Evolutionary conservation across 2,888 invertebrate genomes (phyloP).

Genomic region (Bombylius discolor): DNA sequence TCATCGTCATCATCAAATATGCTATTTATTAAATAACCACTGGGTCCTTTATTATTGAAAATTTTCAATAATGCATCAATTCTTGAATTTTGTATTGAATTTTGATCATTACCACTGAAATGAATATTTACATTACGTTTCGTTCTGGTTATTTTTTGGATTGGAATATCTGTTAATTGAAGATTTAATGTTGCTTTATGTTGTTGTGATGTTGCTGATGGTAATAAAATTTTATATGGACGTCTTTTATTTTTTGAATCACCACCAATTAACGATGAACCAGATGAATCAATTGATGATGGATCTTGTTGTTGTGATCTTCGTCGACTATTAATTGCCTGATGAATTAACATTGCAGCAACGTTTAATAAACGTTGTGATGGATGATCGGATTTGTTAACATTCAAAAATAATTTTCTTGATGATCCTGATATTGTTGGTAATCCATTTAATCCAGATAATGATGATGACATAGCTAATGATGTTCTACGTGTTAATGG

Average conservation of each 20-base stretch:
- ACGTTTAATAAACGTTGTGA: slow-evolving; percentile 12
- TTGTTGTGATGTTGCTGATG: background rate
- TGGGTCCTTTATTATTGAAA: background rate
- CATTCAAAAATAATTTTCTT: slow-evolving; percentile 2
- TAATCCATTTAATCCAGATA: background rate
- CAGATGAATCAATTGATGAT: too few relatives aligned
- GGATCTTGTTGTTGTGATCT: too few relatives aligned
- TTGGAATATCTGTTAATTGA: slow-evolving; percentile 1
- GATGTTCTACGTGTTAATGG: background rate
- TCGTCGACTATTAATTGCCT: background rate
- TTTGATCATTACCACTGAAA: background rate
- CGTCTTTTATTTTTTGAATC: background rate
- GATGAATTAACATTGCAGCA: slow-evolving; percentile 11
- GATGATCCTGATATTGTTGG: background rate
- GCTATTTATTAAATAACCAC: background rate
- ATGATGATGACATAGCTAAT: background rate
- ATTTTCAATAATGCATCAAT: slow-evolving; percentile 1
- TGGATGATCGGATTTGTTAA: slow-evolving; percentile 10
- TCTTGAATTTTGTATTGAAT: background rate
- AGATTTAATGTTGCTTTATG: background rate
- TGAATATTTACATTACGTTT: slow-evolving; percentile 2
- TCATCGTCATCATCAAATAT: background rate
- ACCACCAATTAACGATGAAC: background rate
- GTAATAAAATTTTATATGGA: background rate
- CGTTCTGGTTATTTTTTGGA: background rate